Evolutionary conservation across 92 coral and sea anemone species (phyloP).

Genomic region (Zoanthus sansibaricus): DNA sequence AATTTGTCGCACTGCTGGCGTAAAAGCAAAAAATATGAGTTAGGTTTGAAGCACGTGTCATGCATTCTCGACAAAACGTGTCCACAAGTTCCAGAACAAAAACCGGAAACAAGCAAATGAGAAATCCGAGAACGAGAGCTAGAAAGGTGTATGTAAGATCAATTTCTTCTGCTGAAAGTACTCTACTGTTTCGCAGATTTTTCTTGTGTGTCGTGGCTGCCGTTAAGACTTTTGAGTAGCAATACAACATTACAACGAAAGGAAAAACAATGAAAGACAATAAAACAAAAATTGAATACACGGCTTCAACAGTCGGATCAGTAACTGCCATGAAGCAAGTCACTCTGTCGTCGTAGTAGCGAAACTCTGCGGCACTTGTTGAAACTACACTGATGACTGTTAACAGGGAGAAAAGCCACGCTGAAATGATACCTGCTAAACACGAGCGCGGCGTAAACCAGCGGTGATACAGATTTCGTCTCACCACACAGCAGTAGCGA

Average conservation of each 20-base stretch:
- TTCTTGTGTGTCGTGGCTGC: slow-evolving; percentile 23
- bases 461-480: background rate
- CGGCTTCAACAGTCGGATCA: slow-evolving; percentile 3
- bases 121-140: slow-evolving; percentile 17
- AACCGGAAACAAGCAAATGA: slow-evolving; percentile 21
- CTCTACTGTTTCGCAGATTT: background rate
- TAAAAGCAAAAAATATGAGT: slow-evolving; percentile 32
- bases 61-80: slow-evolving; percentile 9
- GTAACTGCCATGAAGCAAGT: slow-evolving; percentile 20
- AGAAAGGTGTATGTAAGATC: slow-evolving; percentile 5
- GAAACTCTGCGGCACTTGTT: slow-evolving; percentile 12
- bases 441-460: slow-evolving; percentile 39
- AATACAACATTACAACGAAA: slow-evolving; percentile 18
- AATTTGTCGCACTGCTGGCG: slow-evolving; percentile 26
- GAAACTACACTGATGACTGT: slow-evolving; percentile 6
- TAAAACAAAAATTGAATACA: slow-evolving; percentile 18
- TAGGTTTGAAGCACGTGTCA: slow-evolving; percentile 31
- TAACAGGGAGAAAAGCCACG: slow-evolving; percentile 14
- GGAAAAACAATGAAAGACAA: slow-evolving; percentile 17
- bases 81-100: slow-evolving; percentile 34
- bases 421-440: background rate
- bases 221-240: slow-evolving; percentile 10
- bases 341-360: slow-evolving; percentile 37
- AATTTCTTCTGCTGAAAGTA: slow-evolving; percentile 16
- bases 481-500: slow-evolving; percentile 32